These are phyloP conservation scores for Thymelicus lineola DNA, from an alignment of 2,888 invertebrate genomes.

Conservation along the genomic window DNA sequence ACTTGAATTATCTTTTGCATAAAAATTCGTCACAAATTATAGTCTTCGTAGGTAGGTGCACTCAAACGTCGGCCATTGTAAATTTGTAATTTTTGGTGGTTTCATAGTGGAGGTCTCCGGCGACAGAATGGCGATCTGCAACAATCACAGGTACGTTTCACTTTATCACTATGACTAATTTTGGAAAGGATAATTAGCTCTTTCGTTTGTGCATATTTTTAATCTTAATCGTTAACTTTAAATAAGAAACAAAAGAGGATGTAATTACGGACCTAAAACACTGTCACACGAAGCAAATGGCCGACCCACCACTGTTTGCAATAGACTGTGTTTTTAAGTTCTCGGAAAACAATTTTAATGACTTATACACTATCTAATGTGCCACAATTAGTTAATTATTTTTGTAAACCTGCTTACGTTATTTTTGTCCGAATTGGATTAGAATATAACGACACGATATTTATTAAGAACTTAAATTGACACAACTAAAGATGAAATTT, in stretches of 20 bases:
- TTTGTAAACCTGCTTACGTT: conserved; percentile 46
- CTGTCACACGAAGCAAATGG: conserved; percentile 89
- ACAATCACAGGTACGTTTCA: conserved; percentile 80
- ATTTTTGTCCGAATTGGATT: neutral
- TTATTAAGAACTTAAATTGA: conserved; percentile 41
- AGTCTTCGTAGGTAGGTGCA: conserved; percentile 65
- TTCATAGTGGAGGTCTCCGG: conserved; percentile 79
- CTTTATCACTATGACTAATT: conserved; percentile 70
- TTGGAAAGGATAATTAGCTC: conserved; percentile 56
- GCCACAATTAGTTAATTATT: conserved; percentile 62
- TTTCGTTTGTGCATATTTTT: conserved; percentile 77
- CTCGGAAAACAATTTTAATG: conserved; percentile 53
- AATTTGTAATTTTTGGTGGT: conserved; percentile 79
- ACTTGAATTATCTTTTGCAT: conserved; percentile 46
- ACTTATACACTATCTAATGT: conserved; percentile 50
- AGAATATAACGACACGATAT: conserved; percentile 6
- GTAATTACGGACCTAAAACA: conserved; percentile 84
- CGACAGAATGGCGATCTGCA: conserved; percentile 82
- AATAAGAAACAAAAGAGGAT: conserved; percentile 68
- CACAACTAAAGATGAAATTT: conserved; percentile 3
- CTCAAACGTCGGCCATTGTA: conserved; percentile 81
- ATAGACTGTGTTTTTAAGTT: conserved; percentile 68
- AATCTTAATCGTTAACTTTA: conserved; percentile 74
- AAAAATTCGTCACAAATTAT: conserved; percentile 63
- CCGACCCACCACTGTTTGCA: conserved; percentile 89